phyloP scores from a whole-genome alignment of 2,797 vertebrate genomes.

The Halcyon badia region DNA sequence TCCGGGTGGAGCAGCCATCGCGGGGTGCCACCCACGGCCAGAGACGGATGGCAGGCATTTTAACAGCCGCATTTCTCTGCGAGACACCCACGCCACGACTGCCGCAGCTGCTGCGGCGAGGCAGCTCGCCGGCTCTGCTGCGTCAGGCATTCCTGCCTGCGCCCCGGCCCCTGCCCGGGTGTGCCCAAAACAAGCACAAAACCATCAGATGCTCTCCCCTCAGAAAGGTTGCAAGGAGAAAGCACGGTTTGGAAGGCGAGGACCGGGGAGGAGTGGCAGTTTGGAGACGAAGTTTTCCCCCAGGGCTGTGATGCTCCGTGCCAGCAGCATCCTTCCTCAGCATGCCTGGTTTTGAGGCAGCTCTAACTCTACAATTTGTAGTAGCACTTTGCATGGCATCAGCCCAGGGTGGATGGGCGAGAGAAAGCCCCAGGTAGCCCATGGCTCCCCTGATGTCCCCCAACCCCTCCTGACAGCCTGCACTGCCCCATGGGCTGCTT shows the following conservation, averaged over 20 bases:
- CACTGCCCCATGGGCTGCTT: background rate
- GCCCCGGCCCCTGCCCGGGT: fast-evolving
- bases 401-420: background rate
- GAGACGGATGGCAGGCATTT: background rate
- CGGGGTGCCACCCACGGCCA: slow-evolving; percentile 17
- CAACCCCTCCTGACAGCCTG: background rate
- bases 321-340: background rate
- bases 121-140: background rate
- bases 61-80: background rate
- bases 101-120: background rate
- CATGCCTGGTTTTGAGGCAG: background rate
- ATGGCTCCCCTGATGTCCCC: background rate
- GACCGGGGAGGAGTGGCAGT: background rate
- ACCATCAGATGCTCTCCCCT: background rate
- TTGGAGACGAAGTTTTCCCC: background rate
- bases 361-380: background rate
- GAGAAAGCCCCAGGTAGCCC: background rate
- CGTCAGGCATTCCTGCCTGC: slow-evolving; percentile 25
- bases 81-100: background rate
- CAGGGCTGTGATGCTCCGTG: fast-evolving
- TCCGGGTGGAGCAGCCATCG: background rate
- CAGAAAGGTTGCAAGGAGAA: background rate
- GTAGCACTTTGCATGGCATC: background rate
- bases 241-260: background rate
- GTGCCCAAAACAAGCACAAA: background rate